These are phyloP conservation scores for Streptopelia turtur DNA, from an alignment of 2,797 vertebrate genomes.

Conservation along the genomic window DNA sequence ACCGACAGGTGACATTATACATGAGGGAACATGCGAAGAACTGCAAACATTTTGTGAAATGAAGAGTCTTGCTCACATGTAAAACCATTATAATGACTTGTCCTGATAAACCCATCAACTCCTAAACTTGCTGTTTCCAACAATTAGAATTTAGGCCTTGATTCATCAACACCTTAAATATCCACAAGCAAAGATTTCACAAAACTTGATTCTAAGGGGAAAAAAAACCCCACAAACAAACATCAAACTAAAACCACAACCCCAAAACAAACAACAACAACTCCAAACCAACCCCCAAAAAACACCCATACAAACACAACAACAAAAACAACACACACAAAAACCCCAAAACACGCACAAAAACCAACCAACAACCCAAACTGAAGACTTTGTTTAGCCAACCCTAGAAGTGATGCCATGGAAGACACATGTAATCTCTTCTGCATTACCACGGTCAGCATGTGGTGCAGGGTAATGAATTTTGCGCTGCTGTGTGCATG, in stretches of 20 bases:
- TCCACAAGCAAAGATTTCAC: background rate
- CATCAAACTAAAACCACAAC: background rate
- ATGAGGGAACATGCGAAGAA: background rate
- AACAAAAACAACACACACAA: background rate
- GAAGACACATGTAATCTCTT: background rate
- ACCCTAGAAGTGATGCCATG: background rate
- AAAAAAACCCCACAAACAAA: background rate
- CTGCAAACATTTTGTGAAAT: background rate
- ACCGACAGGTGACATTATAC: slow-evolving; percentile 40
- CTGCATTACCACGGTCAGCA: background rate
- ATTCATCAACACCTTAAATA: background rate
- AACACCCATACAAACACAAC: too few species aligned
- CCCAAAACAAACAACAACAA: background rate
- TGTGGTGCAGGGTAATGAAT: background rate
- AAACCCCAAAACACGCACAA: too few species aligned
- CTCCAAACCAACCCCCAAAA: background rate
- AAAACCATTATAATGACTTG: background rate
- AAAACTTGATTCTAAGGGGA: background rate
- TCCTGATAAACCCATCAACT: background rate
- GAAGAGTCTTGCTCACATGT: background rate
- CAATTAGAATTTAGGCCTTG: background rate
- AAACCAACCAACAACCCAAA: background rate
- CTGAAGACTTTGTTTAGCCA: background rate
- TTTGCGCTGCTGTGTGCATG: background rate
- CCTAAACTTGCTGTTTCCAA: background rate